Evolutionary conservation across 2,888 invertebrate species (phyloP), one percentile per base, ranked within the genome.

Genomic region (Idaea dimidiata): DNA sequence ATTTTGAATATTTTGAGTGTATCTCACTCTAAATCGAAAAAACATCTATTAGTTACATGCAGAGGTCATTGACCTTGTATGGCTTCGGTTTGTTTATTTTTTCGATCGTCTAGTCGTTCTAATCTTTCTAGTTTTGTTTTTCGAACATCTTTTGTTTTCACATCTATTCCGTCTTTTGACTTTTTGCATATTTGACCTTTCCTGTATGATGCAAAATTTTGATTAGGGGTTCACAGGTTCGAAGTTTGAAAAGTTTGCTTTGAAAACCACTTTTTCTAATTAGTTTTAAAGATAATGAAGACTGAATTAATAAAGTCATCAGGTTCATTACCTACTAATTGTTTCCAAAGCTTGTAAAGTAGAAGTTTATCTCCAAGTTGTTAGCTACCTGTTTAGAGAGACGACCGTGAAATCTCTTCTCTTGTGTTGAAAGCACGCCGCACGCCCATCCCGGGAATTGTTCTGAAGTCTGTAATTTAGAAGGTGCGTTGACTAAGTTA

Each of bases 371-470:
- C 16, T 16, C 16, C 5, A 55, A 16, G 54, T 55, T 6, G 16
- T 16, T 55, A 16, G 16, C 54, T 55, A 55, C 16, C 16, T 16
- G 0, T 16, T 55, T 55, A 16, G 17, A 17, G 16, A 55, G 17
- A 55, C 16, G 54, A 8, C 54, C 54, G 54, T 43, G 43, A 43
- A 43, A 71, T 69, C 69, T 60, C 17, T 14, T 56, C 57, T 18
- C 62, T 16, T 16, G 62, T 61, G 59, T 59, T 53, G 61, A 66
- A 65, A 66, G 63, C 62, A 56, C 57, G 59, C 43, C 43, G 63
- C 62, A 56, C 57, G 59, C 6, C 43, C 43, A 43, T 43, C 43
- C 61, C 62, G 59, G 57, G 66, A 66, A 66, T 62, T 62, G 62
- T 60, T 54, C 58, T 17, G 33, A 55, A 58, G 60, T 64, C 60